Evolutionary conservation across 2,888 invertebrate genomes (phyloP), one percentile per base, ranked within the genome.

Genomic region (Cremastinae sp.): DNA sequence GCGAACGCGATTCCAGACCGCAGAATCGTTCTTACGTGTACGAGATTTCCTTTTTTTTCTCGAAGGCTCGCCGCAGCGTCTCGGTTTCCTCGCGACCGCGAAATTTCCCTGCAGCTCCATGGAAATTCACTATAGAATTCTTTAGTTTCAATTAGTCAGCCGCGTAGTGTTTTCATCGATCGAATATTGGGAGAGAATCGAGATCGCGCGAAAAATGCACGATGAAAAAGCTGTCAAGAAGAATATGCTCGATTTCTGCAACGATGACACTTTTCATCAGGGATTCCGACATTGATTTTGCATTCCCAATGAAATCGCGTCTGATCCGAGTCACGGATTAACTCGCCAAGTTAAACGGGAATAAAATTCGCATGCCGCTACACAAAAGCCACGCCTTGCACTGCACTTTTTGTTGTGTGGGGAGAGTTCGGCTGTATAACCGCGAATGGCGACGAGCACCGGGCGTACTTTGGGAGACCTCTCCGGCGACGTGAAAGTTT

Each of bases 361-460:
- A 28, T 28, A 28, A 43, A 43, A 22, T 41, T 8, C 12, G 28
- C 49, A 53, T 45, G 28, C 18, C 45, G 28, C 18, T 12, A 54
- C 43, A 45, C 36, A 75, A 79, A 78, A 75, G 79, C 79, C 79
- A 79, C 79, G 79, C 79, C 79, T 79, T 78, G 75, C 65, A 28
- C 61, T 65, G 65, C 59, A 65, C 61, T 65, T 62, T 18, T 47
- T n/a, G 38, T 38, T 61, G 64, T 49, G 65, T 12, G 43, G 70
- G 54, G 73, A 77, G 61, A 56, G 51, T 69, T 70, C 41, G 47
- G 66, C 5, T 22, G 20, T 54, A 61, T 68, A 74, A 56, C 78
- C 58, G 45, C 75, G 75, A 78, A 78, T 75, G 72, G 69, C 78
- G 68, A 68, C 75, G 78, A 71, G 75, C 75, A 53, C 22, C 22